Percentiles rank a stretch among this genome's conserved stretches.
Conservation (phyloP, 2,888 invertebrate species). For the Yponomeuta plumbellus region DNA sequence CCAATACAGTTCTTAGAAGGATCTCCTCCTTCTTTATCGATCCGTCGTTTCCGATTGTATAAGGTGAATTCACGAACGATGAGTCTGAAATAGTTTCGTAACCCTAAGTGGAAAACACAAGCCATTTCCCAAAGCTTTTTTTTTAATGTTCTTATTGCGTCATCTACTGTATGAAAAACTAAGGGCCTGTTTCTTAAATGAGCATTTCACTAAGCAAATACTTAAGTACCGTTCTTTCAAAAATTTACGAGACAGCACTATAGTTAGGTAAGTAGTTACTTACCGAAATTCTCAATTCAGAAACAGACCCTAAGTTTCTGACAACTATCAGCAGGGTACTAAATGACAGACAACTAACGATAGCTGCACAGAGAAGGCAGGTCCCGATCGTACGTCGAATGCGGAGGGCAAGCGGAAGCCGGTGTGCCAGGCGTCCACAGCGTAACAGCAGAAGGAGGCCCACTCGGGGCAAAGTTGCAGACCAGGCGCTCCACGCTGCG, state of each 20-base stretch:
- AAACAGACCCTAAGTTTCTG: no score
- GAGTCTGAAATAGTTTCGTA: background rate
- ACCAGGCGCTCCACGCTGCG: slow-evolving; percentile 60
- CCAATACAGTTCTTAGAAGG: slow-evolving; percentile 46
- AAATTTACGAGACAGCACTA: no score
- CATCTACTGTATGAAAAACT: no score
- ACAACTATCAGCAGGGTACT: no score
- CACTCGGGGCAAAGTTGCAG: slow-evolving; percentile 60
- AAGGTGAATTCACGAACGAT: background rate
- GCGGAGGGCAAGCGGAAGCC: slow-evolving; percentile 42
- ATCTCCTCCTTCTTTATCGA: slow-evolving; percentile 41
- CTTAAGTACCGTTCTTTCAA: no score
- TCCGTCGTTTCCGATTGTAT: background rate
- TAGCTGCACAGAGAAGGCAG: slow-evolving; percentile 44
- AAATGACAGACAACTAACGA: slow-evolving; percentile 39
- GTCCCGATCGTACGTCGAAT: slow-evolving; percentile 35
- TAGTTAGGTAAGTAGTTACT: no score
- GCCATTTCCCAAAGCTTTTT: no score
- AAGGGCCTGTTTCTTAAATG: no score
- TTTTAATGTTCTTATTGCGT: no score
- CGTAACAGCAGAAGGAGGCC: slow-evolving; percentile 37
- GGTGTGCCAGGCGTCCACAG: slow-evolving; percentile 49
- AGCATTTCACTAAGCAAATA: no score
- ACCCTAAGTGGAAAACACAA: background rate
- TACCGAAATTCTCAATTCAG: no score